A percentile compares a stretch with the other conserved stretches of the same genome.
phyloP scores from a whole-genome alignment of 2,113 vertebrate species.

The Lophochroa leadbeateri region DNA sequence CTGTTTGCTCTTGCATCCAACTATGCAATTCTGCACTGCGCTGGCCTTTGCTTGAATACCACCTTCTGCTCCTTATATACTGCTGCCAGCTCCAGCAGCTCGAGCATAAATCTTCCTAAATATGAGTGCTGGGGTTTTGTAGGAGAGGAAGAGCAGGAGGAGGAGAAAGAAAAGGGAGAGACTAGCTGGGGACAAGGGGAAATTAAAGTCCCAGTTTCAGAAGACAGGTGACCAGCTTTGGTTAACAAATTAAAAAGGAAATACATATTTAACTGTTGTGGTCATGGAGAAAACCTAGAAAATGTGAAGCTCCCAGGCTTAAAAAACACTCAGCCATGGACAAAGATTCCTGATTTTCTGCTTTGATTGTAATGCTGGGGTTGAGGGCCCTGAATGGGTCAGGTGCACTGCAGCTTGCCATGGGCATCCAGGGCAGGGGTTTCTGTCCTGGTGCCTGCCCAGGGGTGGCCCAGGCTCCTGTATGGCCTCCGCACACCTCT shows the following conservation, averaged over 20 bases:
- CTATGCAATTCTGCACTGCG: not conserved
- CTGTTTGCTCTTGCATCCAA: not conserved
- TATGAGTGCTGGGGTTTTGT: not conserved
- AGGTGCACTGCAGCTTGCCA: not conserved
- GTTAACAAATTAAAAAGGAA: not conserved
- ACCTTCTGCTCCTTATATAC: constrained; percentile 41
- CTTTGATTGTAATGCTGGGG: not conserved
- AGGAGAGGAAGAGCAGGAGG: not conserved
- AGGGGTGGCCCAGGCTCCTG: accelerated
- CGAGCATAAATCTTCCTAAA: constrained; percentile 21
- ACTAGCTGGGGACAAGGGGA: not conserved
- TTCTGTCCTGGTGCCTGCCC: not conserved
- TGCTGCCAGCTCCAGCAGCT: constrained; percentile 31
- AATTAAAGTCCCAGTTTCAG: not conserved
- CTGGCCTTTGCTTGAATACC: constrained; percentile 17
- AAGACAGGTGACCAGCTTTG: not conserved
- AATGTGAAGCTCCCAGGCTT: not conserved
- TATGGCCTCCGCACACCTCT: accelerated
- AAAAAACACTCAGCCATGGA: not conserved
- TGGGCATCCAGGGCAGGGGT: not conserved
- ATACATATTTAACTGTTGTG: not conserved
- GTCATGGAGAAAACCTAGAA: not conserved
- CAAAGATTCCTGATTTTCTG: not conserved
- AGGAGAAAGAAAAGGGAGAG: not conserved
- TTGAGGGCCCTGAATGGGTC: not conserved